A percentile compares a stretch with the other conserved stretches of the same genome.
phyloP scores from a whole-genome alignment of 2,797 vertebrate genomes.

The Columba guinea region DNA sequence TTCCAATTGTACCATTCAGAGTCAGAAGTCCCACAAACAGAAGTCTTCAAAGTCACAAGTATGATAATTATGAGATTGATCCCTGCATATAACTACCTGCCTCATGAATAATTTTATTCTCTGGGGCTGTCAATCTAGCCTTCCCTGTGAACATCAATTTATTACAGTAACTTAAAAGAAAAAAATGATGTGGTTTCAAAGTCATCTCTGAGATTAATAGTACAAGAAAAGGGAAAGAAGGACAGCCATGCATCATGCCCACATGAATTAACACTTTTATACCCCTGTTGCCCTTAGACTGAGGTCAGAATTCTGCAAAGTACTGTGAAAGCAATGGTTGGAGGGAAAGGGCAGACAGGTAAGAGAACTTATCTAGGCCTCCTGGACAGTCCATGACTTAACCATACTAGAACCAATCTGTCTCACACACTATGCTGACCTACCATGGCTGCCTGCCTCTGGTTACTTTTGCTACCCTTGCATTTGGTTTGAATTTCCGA shows the following conservation, averaged over 20 bases:
- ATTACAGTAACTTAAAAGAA: not conserved
- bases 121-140: rapidly evolving
- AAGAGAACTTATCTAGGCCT: not conserved
- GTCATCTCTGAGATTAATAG: not conserved
- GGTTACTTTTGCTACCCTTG: no score
- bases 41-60: not conserved
- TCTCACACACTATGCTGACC: rapidly evolving
- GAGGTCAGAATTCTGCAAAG: not conserved
- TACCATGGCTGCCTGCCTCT: rapidly evolving
- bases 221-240: not conserved
- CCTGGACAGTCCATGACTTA: not conserved
- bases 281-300: not conserved
- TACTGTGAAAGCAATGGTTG: not conserved
- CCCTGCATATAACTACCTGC: not conserved
- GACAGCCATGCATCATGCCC: rapidly evolving
- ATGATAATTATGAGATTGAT: not conserved
- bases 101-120: not conserved
- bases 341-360: not conserved
- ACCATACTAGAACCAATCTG: not conserved
- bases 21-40: not conserved
- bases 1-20: not conserved
- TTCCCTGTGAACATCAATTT: not conserved
- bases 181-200: not conserved
- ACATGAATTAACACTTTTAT: not conserved
- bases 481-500: not conserved